phyloP scores from a whole-genome alignment of 1,140 invertebrate genomes.

The Calliopsis andreniformis region DNA sequence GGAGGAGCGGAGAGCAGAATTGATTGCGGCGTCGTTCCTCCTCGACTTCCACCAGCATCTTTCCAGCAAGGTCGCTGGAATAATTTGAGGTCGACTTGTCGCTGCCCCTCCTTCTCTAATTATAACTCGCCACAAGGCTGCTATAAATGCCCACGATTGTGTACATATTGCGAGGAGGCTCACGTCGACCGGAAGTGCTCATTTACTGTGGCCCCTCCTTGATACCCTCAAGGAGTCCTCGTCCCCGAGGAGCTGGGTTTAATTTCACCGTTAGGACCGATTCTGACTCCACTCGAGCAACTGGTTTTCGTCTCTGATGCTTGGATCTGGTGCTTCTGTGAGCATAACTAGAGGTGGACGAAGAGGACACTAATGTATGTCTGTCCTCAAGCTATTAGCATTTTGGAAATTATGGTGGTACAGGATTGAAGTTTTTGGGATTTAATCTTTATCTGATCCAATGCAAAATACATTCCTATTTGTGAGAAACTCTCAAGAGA shows the following conservation, averaged over 20 bases:
- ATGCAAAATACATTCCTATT: no score
- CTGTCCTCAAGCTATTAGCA: no score
- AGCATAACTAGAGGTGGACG: no score
- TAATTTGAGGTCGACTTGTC: constrained; percentile 22
- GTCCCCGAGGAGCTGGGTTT: not conserved
- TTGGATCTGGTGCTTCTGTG: no score
- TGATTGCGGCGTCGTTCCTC: not conserved
- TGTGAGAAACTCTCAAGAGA: no score
- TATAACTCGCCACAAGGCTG: not conserved
- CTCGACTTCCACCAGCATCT: not conserved
- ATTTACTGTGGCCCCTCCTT: constrained; percentile 32
- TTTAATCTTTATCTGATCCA: no score
- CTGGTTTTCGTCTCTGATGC: not conserved
- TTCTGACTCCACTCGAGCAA: no score
- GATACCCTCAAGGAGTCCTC: not conserved
- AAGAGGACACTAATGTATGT: no score
- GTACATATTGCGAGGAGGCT: constrained; percentile 6
- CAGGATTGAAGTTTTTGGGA: no score
- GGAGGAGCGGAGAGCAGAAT: not conserved
- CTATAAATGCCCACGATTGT: constrained; percentile 27
- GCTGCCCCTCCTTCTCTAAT: constrained; percentile 21
- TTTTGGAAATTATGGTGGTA: no score
- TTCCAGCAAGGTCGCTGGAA: constrained; percentile 22
- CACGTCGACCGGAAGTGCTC: constrained; percentile 30
- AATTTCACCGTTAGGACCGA: not conserved